Conservation (phyloP, 2,113 vertebrate species). For the Zosterops japonicus region DNA sequence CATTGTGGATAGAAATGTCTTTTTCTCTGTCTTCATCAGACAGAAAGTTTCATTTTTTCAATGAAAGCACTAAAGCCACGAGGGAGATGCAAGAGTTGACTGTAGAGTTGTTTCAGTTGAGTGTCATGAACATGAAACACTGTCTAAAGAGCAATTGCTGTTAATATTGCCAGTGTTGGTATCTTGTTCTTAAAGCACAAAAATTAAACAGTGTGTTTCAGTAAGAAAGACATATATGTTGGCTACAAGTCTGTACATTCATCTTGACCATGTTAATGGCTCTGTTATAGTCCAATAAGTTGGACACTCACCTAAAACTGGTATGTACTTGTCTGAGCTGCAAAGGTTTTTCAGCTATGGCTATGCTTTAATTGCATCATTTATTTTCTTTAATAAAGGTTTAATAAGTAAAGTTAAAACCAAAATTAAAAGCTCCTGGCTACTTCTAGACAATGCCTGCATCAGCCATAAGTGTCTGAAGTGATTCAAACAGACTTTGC, state of each 20-base stretch:
- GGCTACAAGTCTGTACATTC: neutral
- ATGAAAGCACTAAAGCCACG: neutral
- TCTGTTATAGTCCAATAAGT: neutral
- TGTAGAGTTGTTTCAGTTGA: neutral
- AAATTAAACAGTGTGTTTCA: neutral
- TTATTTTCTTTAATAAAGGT: neutral
- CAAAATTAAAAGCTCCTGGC: neutral
- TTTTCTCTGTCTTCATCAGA: neutral
- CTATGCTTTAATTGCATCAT: neutral
- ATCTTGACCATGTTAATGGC: neutral
- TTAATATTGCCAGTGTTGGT: neutral
- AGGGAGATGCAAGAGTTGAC: neutral
- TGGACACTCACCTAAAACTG: neutral
- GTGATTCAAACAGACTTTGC: neutral
- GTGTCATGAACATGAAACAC: neutral
- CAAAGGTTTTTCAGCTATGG: neutral
- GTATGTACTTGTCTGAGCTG: neutral
- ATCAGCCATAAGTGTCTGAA: neutral
- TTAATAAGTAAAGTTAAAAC: neutral
- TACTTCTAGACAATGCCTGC: neutral
- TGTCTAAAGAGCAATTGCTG: neutral
- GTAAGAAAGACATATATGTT: neutral
- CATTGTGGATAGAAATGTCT: neutral
- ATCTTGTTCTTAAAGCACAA: neutral
- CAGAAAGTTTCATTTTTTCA: neutral